Evolutionary conservation across 2,797 vertebrate genomes (phyloP), one percentile per base, ranked within the genome.

Genomic region (Gouania willdenowi): DNA sequence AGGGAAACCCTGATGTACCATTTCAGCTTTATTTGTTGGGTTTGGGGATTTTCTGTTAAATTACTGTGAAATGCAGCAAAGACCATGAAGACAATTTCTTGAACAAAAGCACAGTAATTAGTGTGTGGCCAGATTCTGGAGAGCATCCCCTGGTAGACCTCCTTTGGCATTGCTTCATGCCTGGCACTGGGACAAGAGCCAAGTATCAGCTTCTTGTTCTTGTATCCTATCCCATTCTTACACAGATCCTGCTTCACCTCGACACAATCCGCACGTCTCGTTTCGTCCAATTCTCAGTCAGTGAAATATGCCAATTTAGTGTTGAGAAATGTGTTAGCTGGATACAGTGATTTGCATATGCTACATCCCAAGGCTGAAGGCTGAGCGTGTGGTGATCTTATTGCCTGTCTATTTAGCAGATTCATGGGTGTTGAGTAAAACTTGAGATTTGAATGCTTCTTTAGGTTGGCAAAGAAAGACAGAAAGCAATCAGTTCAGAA

Each of bases 91-190:
- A 88, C 87, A 82, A 87, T 87, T 81, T 82, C 67, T 75, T 40
- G 68, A 83, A 87, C 77, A 87, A 86, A 84, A 71, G 61, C 47
- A 56, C 32, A 66, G 77, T 87, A 87, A 88, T 88, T 87, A 84
- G 75, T 72, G 60, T 76, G 71, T 67, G 75, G 78, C 71, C 71
- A 68, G 65, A 73, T 75, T 76, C 42, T 61, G 58, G 42, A 71
- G 54, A 77, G 66, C 54, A 38, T 68, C 70, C 73, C 67, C 50
- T 63, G 69, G 60, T 75, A 55, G n/a, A 61, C 61, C 42, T 66
- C 43, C 13, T 29, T 39, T 48, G 66, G 57, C 49, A 66, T 5
- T 31, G 29, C 58, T 55, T 62, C 38, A 32, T 35, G 9, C 28
- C 42, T 62, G 58, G 65, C 56, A 65, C 39, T 10, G 23, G 29